phyloP scores from a whole-genome alignment of 35 echinoderm and acorn worm species.

The Ophiothrix spiculata region DNA sequence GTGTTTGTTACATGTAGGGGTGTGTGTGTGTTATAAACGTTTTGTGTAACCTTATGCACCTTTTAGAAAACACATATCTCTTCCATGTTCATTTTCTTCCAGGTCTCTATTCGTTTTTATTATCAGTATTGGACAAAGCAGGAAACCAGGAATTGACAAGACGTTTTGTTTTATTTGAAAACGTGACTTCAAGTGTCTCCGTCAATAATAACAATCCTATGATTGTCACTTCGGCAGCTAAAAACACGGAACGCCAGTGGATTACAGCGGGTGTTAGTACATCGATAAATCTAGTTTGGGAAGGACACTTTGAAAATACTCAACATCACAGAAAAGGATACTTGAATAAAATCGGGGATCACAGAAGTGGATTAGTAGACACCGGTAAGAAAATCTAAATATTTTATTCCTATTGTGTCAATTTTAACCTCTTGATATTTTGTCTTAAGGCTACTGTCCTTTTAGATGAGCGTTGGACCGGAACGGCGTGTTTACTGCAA shows the following conservation, averaged over 20 bases:
- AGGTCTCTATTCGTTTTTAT: conserved; percentile 6
- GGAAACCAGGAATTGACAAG: background rate
- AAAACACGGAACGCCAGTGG: conserved; percentile 9
- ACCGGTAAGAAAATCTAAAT: conserved; percentile 27
- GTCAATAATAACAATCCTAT: background rate
- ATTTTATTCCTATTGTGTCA: too few relatives aligned
- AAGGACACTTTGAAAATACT: conserved; percentile 11
- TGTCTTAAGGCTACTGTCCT: too few relatives aligned
- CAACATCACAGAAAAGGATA: conserved; percentile 23
- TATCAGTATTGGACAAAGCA: background rate
- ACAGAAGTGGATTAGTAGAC: background rate
- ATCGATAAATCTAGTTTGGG: conserved; percentile 26
- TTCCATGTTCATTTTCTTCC: too few relatives aligned
- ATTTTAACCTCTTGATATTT: too few relatives aligned
- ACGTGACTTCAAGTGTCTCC: background rate
- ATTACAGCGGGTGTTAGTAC: background rate
- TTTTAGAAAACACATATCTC: too few relatives aligned
- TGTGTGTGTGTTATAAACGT: too few relatives aligned
- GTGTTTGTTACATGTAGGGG: too few relatives aligned
- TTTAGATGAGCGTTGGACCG: too few relatives aligned
- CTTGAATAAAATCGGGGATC: conserved; percentile 20
- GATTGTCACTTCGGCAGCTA: conserved; percentile 4
- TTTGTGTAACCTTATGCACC: too few relatives aligned
- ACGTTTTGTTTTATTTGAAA: conserved; percentile 13
- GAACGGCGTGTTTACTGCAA: too few relatives aligned